These are phyloP conservation scores for Dromaius novaehollandiae DNA, from an alignment of 2,113 vertebrate species.

Conservation along the genomic window DNA sequence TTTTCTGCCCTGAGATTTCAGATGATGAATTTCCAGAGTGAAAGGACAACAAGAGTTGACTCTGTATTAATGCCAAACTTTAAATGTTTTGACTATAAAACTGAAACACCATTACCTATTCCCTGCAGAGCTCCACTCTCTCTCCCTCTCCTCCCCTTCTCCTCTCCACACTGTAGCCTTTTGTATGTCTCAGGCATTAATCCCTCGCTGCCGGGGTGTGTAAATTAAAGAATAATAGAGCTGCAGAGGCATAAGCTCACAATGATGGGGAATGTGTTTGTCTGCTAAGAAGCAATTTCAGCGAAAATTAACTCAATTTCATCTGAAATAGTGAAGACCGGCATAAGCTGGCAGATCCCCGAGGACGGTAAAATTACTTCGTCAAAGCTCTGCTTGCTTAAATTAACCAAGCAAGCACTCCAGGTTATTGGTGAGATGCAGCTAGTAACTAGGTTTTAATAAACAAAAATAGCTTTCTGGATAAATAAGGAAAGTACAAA, in stretches of 20 bases:
- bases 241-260: conserved; percentile 77
- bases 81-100: conserved; percentile 68
- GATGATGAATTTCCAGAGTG: neutral
- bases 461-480: conserved; percentile 80
- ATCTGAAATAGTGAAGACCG: conserved; percentile 80
- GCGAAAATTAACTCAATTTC: conserved; percentile 87
- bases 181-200: conserved; percentile 70
- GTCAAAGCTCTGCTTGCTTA: conserved; percentile 82
- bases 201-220: conserved; percentile 67
- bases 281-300: conserved; percentile 87
- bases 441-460: conserved; percentile 80
- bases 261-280: conserved; percentile 83
- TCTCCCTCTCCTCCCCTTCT: neutral
- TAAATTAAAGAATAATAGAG: conserved; percentile 84
- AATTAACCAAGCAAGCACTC: conserved; percentile 83
- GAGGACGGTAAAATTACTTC: conserved; percentile 84
- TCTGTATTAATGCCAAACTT: conserved; percentile 42
- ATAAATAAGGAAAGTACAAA: conserved; percentile 73
- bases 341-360: conserved; percentile 81
- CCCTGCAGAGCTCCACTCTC: conserved; percentile 31
- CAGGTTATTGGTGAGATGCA: conserved; percentile 78
- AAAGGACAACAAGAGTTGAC: conserved; percentile 52
- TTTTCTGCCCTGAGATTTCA: neutral
- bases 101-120: conserved; percentile 64
- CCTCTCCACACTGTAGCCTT: conserved; percentile 55